Conservation (phyloP, 1,140 invertebrate genomes). For the Lordiphosa collinella region DNA sequence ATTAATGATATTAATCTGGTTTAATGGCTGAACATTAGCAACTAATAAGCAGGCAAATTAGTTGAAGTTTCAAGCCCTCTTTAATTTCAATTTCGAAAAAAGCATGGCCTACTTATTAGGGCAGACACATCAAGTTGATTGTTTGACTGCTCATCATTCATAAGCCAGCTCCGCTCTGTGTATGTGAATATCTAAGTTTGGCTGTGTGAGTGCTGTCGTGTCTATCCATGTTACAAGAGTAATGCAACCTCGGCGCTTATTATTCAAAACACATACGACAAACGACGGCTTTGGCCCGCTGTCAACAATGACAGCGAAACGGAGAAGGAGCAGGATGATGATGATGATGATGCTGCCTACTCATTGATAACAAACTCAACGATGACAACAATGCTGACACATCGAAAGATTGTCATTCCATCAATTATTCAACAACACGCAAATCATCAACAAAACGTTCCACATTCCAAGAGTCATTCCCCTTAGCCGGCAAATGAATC, state of each 20-base stretch:
- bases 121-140: conserved; percentile 32
- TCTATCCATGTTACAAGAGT: conserved; percentile 10
- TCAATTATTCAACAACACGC: conserved; percentile 66
- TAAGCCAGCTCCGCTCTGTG: conserved; percentile 15
- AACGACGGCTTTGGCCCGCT: conserved; percentile 22
- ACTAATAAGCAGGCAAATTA: conserved; percentile 24
- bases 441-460: conserved; percentile 53
- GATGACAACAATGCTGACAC: conserved; percentile 68
- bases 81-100: conserved; percentile 24
- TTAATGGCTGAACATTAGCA: conserved; percentile 43
- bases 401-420: conserved; percentile 73
- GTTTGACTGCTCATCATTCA: conserved; percentile 67
- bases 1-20: conserved; percentile 53
- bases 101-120: conserved; percentile 26
- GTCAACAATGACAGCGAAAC: conserved; percentile 50
- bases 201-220: too few relatives aligned
- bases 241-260: conserved; percentile 63
- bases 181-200: conserved; percentile 1
- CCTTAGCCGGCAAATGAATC: conserved; percentile 17
- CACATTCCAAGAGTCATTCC: conserved; percentile 39
- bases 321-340: background rate
- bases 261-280: conserved; percentile 51
- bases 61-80: background rate
- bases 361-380: conserved; percentile 54
- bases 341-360: conserved; percentile 22